Evolutionary conservation across 30 jellyfish, hydroid and myxozoan genomes (phyloP).

Genomic region (Euphysa ruthae): DNA sequence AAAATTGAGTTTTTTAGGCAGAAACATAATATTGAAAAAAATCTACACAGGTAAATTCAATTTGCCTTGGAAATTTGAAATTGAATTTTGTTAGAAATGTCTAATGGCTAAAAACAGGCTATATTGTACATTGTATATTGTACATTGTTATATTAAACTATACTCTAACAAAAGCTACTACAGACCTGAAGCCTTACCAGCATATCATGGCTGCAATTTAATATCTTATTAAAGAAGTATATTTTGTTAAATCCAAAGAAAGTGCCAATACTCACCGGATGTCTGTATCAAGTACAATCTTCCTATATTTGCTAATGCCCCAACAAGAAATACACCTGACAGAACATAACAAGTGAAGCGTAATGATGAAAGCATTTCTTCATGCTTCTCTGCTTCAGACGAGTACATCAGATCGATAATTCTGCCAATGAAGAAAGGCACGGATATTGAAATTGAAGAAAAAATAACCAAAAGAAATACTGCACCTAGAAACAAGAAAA

Average conservation of each 20-base stretch:
- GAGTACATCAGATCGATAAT: slow-evolving; percentile 79
- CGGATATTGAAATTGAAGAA: slow-evolving; percentile 88
- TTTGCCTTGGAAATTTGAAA: too few relatives aligned
- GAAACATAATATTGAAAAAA: too few relatives aligned
- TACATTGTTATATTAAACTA: too few relatives aligned
- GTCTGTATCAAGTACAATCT: slow-evolving; percentile 84
- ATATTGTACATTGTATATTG: too few relatives aligned
- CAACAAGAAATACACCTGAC: slow-evolving; percentile 58
- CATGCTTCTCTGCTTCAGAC: slow-evolving; percentile 40
- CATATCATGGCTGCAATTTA: too few relatives aligned
- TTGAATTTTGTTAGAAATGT: too few relatives aligned
- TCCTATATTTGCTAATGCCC: slow-evolving; percentile 87
- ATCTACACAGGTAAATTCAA: too few relatives aligned
- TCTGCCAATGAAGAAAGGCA: slow-evolving; percentile 91
- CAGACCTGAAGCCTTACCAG: too few relatives aligned
- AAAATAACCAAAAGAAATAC: slow-evolving; percentile 58
- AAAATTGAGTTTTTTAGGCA: too few relatives aligned
- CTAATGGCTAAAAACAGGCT: too few relatives aligned
- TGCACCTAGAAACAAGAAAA: slow-evolving; percentile 54
- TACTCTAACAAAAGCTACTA: too few relatives aligned
- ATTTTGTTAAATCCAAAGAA: neutral
- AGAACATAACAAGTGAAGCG: slow-evolving; percentile 50
- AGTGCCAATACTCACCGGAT: slow-evolving; percentile 44
- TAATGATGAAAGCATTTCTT: slow-evolving; percentile 65
- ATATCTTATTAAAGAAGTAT: neutral